Base-by-base conservation (phyloP, 2,888 invertebrate genomes). In the Villa cingulata region DNA sequence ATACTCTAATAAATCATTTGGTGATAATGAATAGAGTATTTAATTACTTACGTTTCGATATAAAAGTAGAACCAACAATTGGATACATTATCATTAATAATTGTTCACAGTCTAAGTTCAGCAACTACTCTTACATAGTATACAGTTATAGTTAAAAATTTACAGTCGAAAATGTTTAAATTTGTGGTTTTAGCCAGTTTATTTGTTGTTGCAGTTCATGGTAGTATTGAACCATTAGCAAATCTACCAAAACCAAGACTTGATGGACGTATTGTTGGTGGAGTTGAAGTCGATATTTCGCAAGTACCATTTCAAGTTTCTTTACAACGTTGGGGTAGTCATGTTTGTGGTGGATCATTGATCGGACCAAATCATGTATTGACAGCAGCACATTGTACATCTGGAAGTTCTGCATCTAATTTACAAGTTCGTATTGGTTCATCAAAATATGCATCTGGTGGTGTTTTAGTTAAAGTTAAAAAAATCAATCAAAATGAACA, bases 241-340 rank as follows among this genome's bases (percentile, higher is more conserved):
- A 32, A 14, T 12, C 19, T 36, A 5, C 41, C 46, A 7, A 46
- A 46, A 40, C 46, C 46, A 3, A 37, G 36, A 14, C 18, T 46
- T 1, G 55, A 57, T n/a, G 68, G 66, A 0, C 59, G 66, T 48
- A 72, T 74, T 48, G 70, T 73, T 3, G 71, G 71, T 23, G 74
- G 74, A 15, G 57, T 57, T 18, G 50, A 55, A 17, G 65, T 64
- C 14, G 55, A 60, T 7, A 73, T 74, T 48, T 57, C 61, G 20
- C 56, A 57, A 2, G 64, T 64, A 53, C 72, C 73, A 10, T 70
- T 68, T 51, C 72, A 73, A 62, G 66, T 71, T 1, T 71, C 72
- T 1, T 52, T 74, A 32, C 64, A 65, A 50, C 59, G 60, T 14
- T 52, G 54, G 4, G 62, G 60, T 10, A 49, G 53, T 42, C 72